phyloP scores from a whole-genome alignment of 2,113 vertebrate species.

The Mustelus asterias region DNA sequence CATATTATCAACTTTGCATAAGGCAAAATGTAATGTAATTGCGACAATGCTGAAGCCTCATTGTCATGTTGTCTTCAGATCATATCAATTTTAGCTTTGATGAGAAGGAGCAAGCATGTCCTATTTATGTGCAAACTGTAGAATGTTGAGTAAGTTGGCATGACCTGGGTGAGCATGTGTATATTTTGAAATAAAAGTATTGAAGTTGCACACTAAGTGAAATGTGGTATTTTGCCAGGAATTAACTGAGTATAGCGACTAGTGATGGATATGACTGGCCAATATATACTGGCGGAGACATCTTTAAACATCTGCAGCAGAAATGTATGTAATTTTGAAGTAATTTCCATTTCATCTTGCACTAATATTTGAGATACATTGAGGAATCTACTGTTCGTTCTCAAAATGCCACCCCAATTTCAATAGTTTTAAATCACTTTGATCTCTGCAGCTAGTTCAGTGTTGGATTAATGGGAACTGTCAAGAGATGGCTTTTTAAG shows the following conservation, averaged over 20 bases:
- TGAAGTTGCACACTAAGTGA: background rate
- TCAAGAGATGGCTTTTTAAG: background rate
- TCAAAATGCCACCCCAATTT: background rate
- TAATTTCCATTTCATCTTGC: background rate
- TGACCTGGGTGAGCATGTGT: background rate
- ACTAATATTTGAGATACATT: background rate
- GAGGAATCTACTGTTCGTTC: background rate
- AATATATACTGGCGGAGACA: background rate
- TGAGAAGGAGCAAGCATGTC: background rate
- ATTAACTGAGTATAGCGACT: background rate
- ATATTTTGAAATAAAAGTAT: background rate
- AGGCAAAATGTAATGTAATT: background rate
- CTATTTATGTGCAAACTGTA: background rate
- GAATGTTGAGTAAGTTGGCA: background rate
- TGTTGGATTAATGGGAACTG: background rate
- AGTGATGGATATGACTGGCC: background rate
- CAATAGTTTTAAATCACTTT: background rate
- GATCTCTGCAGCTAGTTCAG: background rate
- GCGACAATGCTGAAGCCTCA: background rate
- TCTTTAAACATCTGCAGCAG: background rate
- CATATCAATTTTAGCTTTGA: background rate
- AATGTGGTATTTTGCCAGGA: background rate
- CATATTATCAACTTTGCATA: background rate
- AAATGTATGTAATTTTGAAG: background rate
- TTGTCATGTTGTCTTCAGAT: background rate